These are phyloP conservation scores for Ariopsis seemanni DNA, from an alignment of 2,113 vertebrate genomes.

Conservation along the genomic window DNA sequence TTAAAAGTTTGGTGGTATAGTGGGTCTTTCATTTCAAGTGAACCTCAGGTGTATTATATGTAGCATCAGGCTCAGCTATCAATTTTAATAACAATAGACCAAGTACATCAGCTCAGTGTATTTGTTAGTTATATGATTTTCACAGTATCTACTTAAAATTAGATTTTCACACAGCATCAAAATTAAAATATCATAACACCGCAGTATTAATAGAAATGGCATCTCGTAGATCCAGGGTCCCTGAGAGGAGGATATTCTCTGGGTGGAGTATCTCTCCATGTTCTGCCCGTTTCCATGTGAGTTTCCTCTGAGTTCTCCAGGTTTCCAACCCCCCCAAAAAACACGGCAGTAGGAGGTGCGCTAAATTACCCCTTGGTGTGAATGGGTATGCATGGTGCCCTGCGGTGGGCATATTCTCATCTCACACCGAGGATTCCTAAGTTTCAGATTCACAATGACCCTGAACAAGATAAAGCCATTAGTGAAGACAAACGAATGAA, in stretches of 20 bases:
- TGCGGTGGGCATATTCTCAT: neutral
- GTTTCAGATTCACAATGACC: neutral
- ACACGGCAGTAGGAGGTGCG: neutral
- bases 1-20: slow-evolving; percentile 57
- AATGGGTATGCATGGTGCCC: neutral
- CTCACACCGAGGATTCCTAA: neutral
- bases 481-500: neutral
- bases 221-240: neutral
- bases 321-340: neutral
- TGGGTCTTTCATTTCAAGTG: neutral
- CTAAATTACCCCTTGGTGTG: neutral
- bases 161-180: neutral
- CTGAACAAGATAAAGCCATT: neutral
- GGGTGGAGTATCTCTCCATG: neutral
- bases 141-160: neutral
- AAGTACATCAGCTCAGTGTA: neutral
- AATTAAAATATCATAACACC: neutral
- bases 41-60: slow-evolving; percentile 21
- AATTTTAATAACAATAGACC: slow-evolving; percentile 16
- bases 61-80: slow-evolving; percentile 13
- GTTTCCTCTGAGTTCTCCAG: neutral
- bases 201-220: neutral
- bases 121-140: neutral
- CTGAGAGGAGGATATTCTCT: neutral
- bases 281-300: neutral